phyloP scores from a whole-genome alignment of 1,140 invertebrate species.

The Solen grandis region DNA sequence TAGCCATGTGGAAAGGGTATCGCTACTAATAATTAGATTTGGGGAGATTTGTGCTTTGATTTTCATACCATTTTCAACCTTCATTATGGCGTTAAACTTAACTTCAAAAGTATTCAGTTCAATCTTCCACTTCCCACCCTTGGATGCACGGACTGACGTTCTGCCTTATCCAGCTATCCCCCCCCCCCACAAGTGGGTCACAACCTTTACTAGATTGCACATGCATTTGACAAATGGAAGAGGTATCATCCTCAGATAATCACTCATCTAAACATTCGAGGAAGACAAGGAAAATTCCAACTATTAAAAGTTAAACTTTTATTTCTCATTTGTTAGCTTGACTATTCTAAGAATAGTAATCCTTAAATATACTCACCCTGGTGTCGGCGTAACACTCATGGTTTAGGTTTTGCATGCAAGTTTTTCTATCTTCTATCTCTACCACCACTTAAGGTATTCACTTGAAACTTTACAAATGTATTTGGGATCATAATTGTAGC shows the following conservation, averaged over 20 bases:
- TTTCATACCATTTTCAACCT: conserved; percentile 40
- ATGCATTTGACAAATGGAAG: neutral
- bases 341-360: too few species aligned
- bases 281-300: neutral
- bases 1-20: conserved; percentile 39
- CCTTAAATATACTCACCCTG: too few species aligned
- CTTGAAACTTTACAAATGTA: too few species aligned
- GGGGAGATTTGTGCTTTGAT: conserved; percentile 37
- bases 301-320: neutral
- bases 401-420: too few species aligned
- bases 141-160: neutral
- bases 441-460: too few species aligned
- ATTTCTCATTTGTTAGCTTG: too few species aligned
- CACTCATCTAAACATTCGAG: neutral
- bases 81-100: conserved; percentile 40
- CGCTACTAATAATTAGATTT: conserved; percentile 1
- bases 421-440: too few species aligned
- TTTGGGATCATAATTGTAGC: too few species aligned
- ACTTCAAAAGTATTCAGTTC: neutral
- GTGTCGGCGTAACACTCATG: too few species aligned
- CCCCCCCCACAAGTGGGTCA: conserved; percentile 24
- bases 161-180: conserved; percentile 19
- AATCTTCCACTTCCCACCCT: neutral
- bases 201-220: conserved; percentile 38
- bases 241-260: neutral